Evolutionary conservation across 53 echinoderm and acorn worm genomes (phyloP).

Genomic region (Temnopleurus reevesii): DNA sequence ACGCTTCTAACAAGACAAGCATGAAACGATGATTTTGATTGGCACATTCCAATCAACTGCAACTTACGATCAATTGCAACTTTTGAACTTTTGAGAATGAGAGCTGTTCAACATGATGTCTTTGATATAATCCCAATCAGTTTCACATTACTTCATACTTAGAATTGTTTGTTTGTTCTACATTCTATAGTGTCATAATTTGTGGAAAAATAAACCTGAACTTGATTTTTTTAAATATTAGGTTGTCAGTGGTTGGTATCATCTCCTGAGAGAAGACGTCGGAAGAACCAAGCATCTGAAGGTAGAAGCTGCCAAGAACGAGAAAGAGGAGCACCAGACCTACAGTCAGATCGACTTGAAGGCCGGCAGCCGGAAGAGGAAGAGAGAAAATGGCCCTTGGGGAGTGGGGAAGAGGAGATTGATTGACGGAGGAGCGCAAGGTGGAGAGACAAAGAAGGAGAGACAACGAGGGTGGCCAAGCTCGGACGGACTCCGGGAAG

Average conservation of each 20-base stretch:
- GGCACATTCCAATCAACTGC: too few relatives aligned
- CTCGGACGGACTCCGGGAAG: background rate
- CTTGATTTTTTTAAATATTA: background rate
- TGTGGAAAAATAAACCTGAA: too few relatives aligned
- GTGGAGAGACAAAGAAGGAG: background rate
- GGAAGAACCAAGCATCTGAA: constrained; percentile 74
- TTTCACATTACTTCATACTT: too few relatives aligned
- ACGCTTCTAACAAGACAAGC: too few relatives aligned
- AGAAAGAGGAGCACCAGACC: background rate
- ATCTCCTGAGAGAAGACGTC: constrained; percentile 63
- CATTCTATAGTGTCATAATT: too few relatives aligned
- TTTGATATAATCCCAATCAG: too few relatives aligned
- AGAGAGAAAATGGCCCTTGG: background rate
- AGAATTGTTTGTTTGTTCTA: too few relatives aligned
- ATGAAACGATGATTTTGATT: too few relatives aligned
- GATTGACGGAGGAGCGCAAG: background rate
- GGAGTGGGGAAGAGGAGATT: background rate
- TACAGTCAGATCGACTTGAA: background rate
- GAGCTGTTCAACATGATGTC: too few relatives aligned
- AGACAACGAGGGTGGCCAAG: background rate
- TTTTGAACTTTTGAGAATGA: too few relatives aligned
- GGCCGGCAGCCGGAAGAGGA: constrained; percentile 10
- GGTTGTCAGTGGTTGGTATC: constrained; percentile 81
- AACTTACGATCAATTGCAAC: too few relatives aligned
- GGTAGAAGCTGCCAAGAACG: constrained; percentile 19